Evolutionary conservation across 2,797 vertebrate genomes (phyloP).

Genomic region (Pterois miles): DNA sequence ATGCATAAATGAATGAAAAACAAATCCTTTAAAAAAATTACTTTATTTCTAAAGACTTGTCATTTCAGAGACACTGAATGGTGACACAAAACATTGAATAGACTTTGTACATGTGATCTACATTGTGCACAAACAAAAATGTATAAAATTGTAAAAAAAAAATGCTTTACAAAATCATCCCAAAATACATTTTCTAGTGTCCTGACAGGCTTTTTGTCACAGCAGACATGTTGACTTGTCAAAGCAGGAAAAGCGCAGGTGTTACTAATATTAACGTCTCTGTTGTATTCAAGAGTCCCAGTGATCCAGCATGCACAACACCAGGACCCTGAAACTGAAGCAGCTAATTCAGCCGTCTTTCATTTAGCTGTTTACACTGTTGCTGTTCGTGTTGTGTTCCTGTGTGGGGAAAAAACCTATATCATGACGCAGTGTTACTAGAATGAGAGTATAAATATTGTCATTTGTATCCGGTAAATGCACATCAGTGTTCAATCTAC

Average conservation of each 20-base stretch:
- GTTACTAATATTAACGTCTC: neutral
- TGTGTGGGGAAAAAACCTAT: neutral
- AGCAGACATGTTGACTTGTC: neutral
- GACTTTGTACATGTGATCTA: conserved; percentile 18
- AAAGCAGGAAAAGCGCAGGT: neutral
- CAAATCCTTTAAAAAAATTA: conserved; percentile 34
- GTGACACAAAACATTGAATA: conserved; percentile 49
- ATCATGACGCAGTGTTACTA: neutral
- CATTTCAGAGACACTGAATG: conserved; percentile 38
- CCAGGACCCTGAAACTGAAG: neutral
- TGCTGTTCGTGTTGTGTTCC: neutral
- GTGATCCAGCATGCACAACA: neutral
- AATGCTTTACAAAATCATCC: conserved; percentile 50
- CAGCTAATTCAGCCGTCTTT: neutral
- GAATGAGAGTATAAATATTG: conserved; percentile 20
- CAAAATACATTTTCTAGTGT: conserved; percentile 65
- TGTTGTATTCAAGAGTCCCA: neutral
- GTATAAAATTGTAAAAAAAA: neutral
- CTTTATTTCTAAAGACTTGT: conserved; percentile 68
- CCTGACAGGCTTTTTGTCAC: neutral
- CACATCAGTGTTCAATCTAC: neutral
- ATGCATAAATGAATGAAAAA: conserved; percentile 51
- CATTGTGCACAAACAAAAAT: conserved; percentile 33
- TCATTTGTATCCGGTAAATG: neutral
- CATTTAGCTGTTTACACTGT: neutral